Evolutionary conservation across 2,797 vertebrate species (phyloP), one percentile per base, ranked within the genome.

Genomic region (Coregonus suidteri): DNA sequence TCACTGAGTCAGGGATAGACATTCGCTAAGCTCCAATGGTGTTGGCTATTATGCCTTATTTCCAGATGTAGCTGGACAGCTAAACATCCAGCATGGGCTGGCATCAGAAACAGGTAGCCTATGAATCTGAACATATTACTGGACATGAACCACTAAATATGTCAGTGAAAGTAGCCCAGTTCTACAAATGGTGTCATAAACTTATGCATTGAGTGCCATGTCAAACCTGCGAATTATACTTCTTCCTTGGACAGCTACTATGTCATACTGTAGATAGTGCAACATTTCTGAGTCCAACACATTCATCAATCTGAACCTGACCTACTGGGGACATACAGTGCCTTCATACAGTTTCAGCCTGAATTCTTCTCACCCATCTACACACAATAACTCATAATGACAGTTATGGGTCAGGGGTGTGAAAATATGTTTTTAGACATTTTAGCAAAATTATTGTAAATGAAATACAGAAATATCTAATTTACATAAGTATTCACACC

Each of bases 1-100:
- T 80, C 66, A 81, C 54, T 30, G 53, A 77, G 77, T 75, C 77
- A 77, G 74, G 77, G 20, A 81, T 54, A 25, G 66, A 69, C 68
- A 31, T 41, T 16, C 74, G 41, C 41, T 47, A 13, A 47, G 41
- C 41, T 47, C 41, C 11, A 47, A 11, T 67, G 25, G 18, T 71
- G 41, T 31, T 4, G 34, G 16, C 35, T 7, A 62, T n/a, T n/a
- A 47, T 20, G 31, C 41, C 35, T 6, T 70, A 53, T 41, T 56
- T 62, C 54, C 52, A 6, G 34, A 53, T 30, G 47, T 20, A 37
- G 68, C 67, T 67, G 30, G 65, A 66, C 30, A 66, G 25, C 11
- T 34, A 25, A 34, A 7, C 7, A 66, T 15, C 9, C 31, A 15
- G 30, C 30, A 66, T 25, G 20, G 65, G 4, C 64, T 1, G 30